Evolutionary conservation across 2,888 invertebrate species (phyloP), one percentile per base, ranked within the genome.

Genomic region (Drosophila mercatorum): DNA sequence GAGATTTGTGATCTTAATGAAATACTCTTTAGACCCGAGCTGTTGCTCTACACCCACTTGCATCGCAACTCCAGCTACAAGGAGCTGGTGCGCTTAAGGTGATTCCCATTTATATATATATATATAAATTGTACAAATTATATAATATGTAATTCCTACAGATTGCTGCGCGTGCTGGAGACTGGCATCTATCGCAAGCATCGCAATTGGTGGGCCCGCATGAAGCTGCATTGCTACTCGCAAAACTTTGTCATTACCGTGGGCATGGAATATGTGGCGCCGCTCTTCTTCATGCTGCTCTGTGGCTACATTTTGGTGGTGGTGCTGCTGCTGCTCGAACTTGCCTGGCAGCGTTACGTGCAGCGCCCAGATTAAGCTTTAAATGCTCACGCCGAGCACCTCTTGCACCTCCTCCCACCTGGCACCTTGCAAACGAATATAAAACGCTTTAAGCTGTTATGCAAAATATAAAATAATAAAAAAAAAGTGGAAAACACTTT

Each of bases 1-100:
- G 87, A 93, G 62, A 90, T 93, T 11, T 93, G 93, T 61, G 92
- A 92, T 75, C 77, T 93, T 0, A 92, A 93, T 67, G 92, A 92
- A 62, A 76, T 93, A 6, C 56, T 84, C 2, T 73, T 93, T 3
- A 75, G 92, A 28, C 81, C 90, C 1, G 89, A 90, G 14, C 70
- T 78, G 14, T n/a, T 75, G 22, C 36, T 91, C 31, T 88, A 87
- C 26, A 82, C 88, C 0, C 76, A 83, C 22, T 43, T 91, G 17
- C 84, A 83, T 55, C 88, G 76, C 40, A 91, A 92, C 36, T 93
- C 93, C 7, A 89, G 89, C 2, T 93, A 91, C 70, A 88, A 82
- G 57, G 92, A 93, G 69, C 72, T 93, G 10, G 59, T 92, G 5
- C 84, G 90, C 34, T 64, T 90, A 0, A 91, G 81, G 93, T 92